Conservation (phyloP, 2,113 vertebrate genomes). For the Verasper variegatus region DNA sequence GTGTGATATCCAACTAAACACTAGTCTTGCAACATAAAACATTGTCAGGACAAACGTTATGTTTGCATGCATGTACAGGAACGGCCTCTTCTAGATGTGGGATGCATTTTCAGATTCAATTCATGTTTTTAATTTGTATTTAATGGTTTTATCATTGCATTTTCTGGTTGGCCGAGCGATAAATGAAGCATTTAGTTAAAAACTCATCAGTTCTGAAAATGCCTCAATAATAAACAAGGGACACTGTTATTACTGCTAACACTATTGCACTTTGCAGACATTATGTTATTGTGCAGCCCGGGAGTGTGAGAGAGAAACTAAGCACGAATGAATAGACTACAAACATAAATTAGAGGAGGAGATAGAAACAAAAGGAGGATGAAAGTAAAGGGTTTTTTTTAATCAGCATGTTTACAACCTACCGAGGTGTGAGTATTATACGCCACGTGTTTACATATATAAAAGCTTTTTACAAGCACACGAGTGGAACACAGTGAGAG, state of each 20-base stretch:
- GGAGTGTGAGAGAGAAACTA: not conserved
- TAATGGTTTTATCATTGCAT: too few species aligned
- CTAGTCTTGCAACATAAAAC: too few species aligned
- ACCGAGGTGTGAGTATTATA: conserved; percentile 55
- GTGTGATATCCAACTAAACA: too few species aligned
- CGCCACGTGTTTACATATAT: conserved; percentile 66
- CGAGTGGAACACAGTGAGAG: conserved; percentile 55
- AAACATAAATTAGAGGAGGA: not conserved
- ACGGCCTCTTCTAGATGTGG: too few species aligned
- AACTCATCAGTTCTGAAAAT: not conserved
- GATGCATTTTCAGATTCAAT: not conserved
- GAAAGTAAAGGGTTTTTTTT: conserved; percentile 22
- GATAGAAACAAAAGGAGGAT: not conserved
- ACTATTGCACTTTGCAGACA: not conserved
- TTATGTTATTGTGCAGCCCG: not conserved
- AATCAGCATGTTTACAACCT: conserved; percentile 36
- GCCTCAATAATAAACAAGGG: not conserved
- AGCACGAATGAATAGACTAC: not conserved
- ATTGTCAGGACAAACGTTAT: too few species aligned
- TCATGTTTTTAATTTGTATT: not conserved
- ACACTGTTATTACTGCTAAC: not conserved
- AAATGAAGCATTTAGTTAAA: too few species aligned
- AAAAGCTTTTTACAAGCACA: conserved; percentile 65
- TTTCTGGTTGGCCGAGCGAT: too few species aligned
- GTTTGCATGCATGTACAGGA: too few species aligned